A percentile compares a stretch with the other conserved stretches of the same genome.
Conservation (phyloP, 2,113 vertebrate genomes). For the Myrmecobius fasciatus region DNA sequence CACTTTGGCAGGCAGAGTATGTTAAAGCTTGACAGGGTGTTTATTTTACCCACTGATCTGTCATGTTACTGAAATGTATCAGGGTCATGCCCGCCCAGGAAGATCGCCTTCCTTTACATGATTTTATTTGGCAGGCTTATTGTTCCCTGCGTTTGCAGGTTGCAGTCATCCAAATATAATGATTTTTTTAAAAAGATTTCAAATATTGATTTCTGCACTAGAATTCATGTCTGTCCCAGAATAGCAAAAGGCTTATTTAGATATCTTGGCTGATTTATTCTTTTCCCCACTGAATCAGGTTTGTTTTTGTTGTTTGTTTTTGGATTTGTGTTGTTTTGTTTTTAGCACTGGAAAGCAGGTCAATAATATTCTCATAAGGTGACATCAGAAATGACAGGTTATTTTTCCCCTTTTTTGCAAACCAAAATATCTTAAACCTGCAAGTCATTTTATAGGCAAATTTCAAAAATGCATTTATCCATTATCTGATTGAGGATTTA, state of each 20-base stretch:
- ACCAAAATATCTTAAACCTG: not conserved
- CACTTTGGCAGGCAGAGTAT: conserved; percentile 33
- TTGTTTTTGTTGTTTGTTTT: not conserved
- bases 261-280: not conserved
- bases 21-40: conserved; percentile 44
- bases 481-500: not conserved
- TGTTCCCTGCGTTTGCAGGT: conserved; percentile 62
- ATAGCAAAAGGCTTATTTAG: conserved; percentile 2
- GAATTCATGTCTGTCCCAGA: conserved; percentile 12
- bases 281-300: not conserved
- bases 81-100: conserved; percentile 23
- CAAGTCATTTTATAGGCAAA: not conserved
- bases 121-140: conserved; percentile 59
- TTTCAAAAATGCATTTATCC: not conserved
- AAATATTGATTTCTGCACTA: conserved; percentile 69
- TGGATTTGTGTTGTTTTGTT: not conserved
- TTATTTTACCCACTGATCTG: conserved; percentile 42
- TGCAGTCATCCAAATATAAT: conserved; percentile 69
- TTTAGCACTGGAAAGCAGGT: not conserved
- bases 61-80: conserved; percentile 57
- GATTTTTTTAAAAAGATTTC: conserved; percentile 42
- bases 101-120: conserved; percentile 22
- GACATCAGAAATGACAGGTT: not conserved
- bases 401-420: not conserved
- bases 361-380: not conserved